Evolutionary conservation across 2,113 vertebrate genomes (phyloP).

Genomic region (Bolborhynchus lineola): DNA sequence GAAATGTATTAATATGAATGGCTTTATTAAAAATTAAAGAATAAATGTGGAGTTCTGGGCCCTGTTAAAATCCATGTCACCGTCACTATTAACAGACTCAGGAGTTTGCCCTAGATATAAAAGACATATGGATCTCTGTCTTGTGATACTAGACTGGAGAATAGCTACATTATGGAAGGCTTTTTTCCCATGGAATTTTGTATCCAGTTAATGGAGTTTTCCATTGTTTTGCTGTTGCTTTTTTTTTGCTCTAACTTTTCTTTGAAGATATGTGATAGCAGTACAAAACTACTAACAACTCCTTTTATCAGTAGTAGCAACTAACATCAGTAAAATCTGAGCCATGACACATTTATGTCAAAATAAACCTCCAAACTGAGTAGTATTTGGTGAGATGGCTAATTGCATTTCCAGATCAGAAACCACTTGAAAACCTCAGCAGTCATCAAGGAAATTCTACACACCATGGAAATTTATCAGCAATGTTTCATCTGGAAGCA

Average conservation of each 20-base stretch:
- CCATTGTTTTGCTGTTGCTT: not conserved
- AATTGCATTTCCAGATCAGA: not conserved
- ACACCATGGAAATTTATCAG: not conserved
- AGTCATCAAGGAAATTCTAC: not conserved
- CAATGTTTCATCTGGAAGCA: not conserved
- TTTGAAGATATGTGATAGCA: not conserved
- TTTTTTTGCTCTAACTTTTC: not conserved
- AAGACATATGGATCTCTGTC: not conserved
- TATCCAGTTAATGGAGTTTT: not conserved
- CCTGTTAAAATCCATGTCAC: not conserved
- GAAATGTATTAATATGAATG: not conserved
- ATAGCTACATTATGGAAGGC: not conserved
- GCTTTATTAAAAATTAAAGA: not conserved
- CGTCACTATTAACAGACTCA: not conserved
- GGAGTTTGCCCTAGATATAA: not conserved
- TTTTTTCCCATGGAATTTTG: not conserved
- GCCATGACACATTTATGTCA: not conserved
- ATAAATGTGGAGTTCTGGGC: not conserved
- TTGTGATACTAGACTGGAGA: not conserved
- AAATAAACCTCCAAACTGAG: not conserved
- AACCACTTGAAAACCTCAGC: not conserved
- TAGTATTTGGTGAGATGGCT: not conserved
- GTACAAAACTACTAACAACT: not conserved
- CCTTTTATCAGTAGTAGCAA: not conserved
- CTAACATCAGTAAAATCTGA: not conserved